Percentiles rank a stretch among this genome's conserved stretches.
Evolutionary conservation across 2,888 invertebrate species (phyloP).

Genomic region (Neoaliturus tenellus): DNA sequence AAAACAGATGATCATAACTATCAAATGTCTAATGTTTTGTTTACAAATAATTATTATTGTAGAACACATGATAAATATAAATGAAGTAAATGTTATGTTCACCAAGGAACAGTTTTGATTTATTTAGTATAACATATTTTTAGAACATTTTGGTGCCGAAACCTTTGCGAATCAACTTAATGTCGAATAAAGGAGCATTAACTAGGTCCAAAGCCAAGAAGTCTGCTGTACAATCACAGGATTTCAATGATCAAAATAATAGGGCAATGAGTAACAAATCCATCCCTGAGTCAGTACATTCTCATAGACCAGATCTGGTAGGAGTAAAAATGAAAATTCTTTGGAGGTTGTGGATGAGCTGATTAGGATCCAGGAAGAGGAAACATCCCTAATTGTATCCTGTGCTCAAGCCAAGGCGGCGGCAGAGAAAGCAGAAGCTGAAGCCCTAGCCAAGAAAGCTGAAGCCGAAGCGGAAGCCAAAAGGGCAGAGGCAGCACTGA

Average conservation of each 20-base stretch:
- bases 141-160: constrained; percentile 5
- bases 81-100: too few relatives aligned
- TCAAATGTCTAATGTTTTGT: too few relatives aligned
- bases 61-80: too few relatives aligned
- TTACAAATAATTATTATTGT: too few relatives aligned
- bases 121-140: background rate
- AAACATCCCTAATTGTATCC: background rate
- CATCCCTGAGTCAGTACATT: background rate
- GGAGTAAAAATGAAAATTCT: background rate
- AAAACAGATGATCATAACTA: too few relatives aligned
- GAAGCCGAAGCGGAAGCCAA: background rate
- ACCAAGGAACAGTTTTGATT: background rate
- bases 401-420: constrained; percentile 1
- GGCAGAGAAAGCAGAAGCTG: background rate
- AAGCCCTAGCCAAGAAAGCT: background rate
- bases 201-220: background rate
- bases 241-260: background rate
- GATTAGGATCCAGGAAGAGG: background rate
- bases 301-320: background rate
- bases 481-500: background rate
- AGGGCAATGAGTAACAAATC: background rate
- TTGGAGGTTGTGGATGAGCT: background rate
- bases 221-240: background rate
- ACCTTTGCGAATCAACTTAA: constrained; percentile 1
- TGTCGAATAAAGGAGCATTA: constrained; percentile 1